Evolutionary conservation across 1,140 invertebrate genomes (phyloP).

Genomic region (Bombyx mandarina): DNA sequence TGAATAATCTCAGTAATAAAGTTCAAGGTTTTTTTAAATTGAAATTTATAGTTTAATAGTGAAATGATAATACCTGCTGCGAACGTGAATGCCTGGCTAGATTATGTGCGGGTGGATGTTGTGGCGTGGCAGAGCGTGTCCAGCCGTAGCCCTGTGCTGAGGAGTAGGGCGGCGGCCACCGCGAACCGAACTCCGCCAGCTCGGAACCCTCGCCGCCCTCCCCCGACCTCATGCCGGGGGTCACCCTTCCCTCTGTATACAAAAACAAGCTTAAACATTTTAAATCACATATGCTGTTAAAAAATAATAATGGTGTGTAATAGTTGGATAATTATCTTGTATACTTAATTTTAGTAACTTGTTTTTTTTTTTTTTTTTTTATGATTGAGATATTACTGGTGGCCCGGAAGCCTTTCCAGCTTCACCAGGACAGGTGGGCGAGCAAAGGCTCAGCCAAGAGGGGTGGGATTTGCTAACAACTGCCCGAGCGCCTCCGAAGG

Average conservation of each 20-base stretch:
- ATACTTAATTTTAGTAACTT: no score
- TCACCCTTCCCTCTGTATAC: conserved; percentile 30
- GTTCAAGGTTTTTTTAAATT: neutral
- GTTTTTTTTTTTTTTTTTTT: no score
- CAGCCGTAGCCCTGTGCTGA: conserved; percentile 49
- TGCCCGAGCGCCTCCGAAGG: no score
- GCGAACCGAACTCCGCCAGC: conserved; percentile 65
- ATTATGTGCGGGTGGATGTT: conserved; percentile 64
- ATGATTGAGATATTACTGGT: no score
- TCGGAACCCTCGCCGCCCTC: conserved; percentile 67
- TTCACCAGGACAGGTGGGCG: no score
- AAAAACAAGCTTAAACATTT: neutral
- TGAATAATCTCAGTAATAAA: neutral
- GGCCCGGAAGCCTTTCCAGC: no score
- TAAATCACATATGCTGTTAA: neutral
- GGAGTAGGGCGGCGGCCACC: conserved; percentile 57
- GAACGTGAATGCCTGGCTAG: conserved; percentile 60
- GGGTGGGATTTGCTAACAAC: no score
- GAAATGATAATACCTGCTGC: conserved; percentile 39
- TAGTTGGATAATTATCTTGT: no score
- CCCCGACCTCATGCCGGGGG: conserved; percentile 71
- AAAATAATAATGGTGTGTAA: neutral
- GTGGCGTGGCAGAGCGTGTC: conserved; percentile 61
- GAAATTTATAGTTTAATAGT: neutral
- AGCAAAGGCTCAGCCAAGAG: no score